A percentile compares a stretch with the other conserved stretches of the same genome.
Evolutionary conservation across 1,140 invertebrate species (phyloP).

Genomic region (Limonius californicus): DNA sequence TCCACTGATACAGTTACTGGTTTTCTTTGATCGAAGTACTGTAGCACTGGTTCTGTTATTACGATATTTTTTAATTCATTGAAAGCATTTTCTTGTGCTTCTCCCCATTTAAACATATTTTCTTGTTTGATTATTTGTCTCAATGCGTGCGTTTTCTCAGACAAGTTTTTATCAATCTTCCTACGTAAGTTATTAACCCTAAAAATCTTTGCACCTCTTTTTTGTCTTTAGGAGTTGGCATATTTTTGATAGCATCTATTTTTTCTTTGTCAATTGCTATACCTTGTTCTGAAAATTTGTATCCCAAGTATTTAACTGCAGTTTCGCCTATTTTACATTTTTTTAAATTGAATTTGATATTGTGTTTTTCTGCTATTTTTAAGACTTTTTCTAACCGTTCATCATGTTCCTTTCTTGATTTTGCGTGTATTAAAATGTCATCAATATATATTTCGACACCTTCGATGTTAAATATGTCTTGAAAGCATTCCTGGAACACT

Average conservation of each 20-base stretch:
- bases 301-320: slow-evolving; percentile 40
- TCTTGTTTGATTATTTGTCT: no score
- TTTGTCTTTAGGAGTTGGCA: no score
- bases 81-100: no score
- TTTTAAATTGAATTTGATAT: slow-evolving; percentile 33
- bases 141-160: no score
- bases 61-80: no score
- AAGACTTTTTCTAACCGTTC: slow-evolving; percentile 37
- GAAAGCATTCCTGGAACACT: slow-evolving; percentile 33
- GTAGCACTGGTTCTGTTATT: no score
- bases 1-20: no score
- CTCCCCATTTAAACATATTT: no score
- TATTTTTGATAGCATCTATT: slow-evolving; percentile 42
- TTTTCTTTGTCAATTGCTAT: slow-evolving; percentile 38
- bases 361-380: slow-evolving; percentile 20
- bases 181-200: no score
- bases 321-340: slow-evolving; percentile 38
- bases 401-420: slow-evolving; percentile 28
- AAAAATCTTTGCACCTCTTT: no score
- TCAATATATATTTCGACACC: slow-evolving; percentile 34
- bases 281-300: slow-evolving; percentile 34
- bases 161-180: no score
- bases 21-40: no score
- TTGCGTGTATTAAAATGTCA: slow-evolving; percentile 39
- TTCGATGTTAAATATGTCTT: neutral